These are phyloP conservation scores for Irena cyanogastra DNA, from an alignment of 2,113 vertebrate species.

Conservation along the genomic window DNA sequence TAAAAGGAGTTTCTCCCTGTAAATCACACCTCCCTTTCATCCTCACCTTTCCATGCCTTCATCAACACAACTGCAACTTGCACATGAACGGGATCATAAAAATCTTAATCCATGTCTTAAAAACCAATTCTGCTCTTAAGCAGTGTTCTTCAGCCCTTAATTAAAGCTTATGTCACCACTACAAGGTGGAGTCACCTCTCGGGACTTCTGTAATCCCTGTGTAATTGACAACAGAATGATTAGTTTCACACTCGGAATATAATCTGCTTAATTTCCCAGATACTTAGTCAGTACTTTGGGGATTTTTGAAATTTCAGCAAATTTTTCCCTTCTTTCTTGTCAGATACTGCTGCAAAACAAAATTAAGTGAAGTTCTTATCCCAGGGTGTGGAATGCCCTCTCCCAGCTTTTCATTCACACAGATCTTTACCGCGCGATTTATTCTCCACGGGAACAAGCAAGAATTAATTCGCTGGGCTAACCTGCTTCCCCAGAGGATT, in stretches of 20 bases:
- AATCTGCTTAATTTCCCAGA: background rate
- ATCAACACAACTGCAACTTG: background rate
- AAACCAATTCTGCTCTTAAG: background rate
- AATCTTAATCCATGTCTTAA: background rate
- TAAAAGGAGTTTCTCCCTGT: background rate
- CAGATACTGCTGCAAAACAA: background rate
- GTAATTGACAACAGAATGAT: background rate
- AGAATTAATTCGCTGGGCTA: background rate
- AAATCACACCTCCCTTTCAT: background rate
- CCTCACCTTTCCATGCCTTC: background rate
- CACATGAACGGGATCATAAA: background rate
- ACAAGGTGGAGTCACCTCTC: background rate
- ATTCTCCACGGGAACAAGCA: background rate
- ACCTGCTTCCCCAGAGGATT: background rate
- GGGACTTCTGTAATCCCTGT: background rate
- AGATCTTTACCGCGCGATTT: background rate
- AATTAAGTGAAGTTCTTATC: background rate
- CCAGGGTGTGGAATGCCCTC: background rate
- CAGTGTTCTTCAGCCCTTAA: background rate
- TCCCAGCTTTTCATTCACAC: background rate
- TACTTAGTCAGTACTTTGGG: background rate
- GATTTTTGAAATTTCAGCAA: background rate
- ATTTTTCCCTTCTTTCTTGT: background rate
- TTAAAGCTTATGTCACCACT: background rate
- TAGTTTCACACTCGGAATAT: background rate